These are phyloP conservation scores for Panzeria rudis DNA, from an alignment of 2,888 invertebrate species.

Conservation along the genomic window DNA sequence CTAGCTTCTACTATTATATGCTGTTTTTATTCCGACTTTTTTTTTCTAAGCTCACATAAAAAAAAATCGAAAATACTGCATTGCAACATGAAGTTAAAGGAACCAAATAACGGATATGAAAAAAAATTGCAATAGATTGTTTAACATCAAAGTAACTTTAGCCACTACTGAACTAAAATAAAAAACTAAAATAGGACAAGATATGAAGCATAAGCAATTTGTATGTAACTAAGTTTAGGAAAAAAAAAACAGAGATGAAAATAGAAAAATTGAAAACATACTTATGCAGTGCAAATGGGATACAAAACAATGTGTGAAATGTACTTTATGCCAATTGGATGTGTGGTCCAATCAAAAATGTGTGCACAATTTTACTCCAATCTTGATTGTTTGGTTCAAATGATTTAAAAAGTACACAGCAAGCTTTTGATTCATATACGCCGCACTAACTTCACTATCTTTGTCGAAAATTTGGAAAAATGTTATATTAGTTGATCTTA, in stretches of 20 bases:
- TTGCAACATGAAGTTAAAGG: constrained; percentile 24
- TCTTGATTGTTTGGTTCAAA: neutral
- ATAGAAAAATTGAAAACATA: constrained; percentile 1
- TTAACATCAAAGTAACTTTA: constrained; percentile 58
- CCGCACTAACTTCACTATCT: too few relatives aligned
- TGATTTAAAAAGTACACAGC: neutral
- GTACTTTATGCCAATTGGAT: constrained; percentile 50
- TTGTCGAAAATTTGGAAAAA: too few relatives aligned
- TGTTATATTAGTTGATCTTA: too few relatives aligned
- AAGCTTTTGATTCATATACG: too few relatives aligned
- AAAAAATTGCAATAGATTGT: constrained; percentile 18
- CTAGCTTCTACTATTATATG: constrained; percentile 3
- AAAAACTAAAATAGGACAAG: constrained; percentile 26
- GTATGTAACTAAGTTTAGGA: constrained; percentile 10
- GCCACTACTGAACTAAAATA: constrained; percentile 32
- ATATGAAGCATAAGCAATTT: constrained; percentile 67
- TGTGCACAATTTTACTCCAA: constrained; percentile 34
- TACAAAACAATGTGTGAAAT: constrained; percentile 22
- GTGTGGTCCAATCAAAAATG: constrained; percentile 53
- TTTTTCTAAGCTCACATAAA: neutral
- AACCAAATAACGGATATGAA: constrained; percentile 21
- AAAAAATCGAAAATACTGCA: constrained; percentile 53
- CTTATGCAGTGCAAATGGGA: neutral
- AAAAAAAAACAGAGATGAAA: constrained; percentile 1
- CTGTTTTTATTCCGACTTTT: constrained; percentile 4